Percentiles rank a stretch among this genome's conserved stretches.
phyloP scores from a whole-genome alignment of 1,140 invertebrate species.

The Drosophila erecta region DNA sequence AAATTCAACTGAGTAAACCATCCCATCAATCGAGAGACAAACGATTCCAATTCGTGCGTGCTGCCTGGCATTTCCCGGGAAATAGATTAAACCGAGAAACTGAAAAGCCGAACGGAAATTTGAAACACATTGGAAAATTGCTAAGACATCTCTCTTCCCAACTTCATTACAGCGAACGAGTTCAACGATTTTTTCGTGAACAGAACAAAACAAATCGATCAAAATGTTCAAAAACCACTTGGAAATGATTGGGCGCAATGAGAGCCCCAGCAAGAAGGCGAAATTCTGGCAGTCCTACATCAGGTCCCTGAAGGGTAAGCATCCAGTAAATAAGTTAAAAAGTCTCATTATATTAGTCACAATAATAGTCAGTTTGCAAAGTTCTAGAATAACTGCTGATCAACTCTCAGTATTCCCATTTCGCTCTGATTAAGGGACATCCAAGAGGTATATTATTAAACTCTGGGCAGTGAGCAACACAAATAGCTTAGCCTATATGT shows the following conservation, averaged over 20 bases:
- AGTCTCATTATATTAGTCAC: too few species aligned
- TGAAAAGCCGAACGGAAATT: slow-evolving; percentile 13
- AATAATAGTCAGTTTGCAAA: too few species aligned
- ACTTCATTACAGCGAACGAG: slow-evolving; percentile 89
- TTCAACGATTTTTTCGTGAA: slow-evolving; percentile 84
- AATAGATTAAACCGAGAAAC: slow-evolving; percentile 6
- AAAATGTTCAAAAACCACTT: slow-evolving; percentile 95
- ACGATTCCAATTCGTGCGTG: slow-evolving; percentile 32
- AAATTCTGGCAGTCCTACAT: slow-evolving; percentile 97
- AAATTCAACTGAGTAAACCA: slow-evolving; percentile 50
- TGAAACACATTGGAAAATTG: slow-evolving; percentile 32
- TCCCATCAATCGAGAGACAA: slow-evolving; percentile 29
- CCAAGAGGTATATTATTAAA: slow-evolving; percentile 14
- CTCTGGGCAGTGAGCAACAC: slow-evolving; percentile 34
- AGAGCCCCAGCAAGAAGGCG: slow-evolving; percentile 95
- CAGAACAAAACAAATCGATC: slow-evolving; percentile 86
- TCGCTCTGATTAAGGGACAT: slow-evolving; percentile 2
- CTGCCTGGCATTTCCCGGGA: slow-evolving; percentile 23
- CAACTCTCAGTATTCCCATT: background rate
- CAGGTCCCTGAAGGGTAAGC: slow-evolving; percentile 93
- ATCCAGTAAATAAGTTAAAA: background rate
- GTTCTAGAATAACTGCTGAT: background rate
- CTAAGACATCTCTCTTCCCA: slow-evolving; percentile 28
- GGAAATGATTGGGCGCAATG: slow-evolving; percentile 96
- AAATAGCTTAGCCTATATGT: slow-evolving; percentile 54